Conservation (phyloP, 2,113 vertebrate species). For the Pteruthius melanotis region DNA sequence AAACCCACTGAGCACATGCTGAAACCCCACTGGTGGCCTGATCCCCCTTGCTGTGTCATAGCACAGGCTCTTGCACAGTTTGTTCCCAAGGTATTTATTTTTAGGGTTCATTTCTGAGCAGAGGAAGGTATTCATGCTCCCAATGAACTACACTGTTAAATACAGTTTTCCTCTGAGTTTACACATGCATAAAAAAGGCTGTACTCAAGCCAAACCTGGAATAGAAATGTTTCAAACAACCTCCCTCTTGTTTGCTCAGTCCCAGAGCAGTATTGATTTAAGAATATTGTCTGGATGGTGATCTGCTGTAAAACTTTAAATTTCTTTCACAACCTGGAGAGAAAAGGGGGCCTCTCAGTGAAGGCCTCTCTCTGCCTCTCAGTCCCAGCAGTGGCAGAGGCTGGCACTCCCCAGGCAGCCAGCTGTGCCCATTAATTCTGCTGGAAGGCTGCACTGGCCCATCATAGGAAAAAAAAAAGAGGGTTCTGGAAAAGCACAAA, state of each 20-base stretch:
- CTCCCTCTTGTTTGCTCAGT: neutral
- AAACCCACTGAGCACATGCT: neutral
- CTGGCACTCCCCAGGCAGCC: neutral
- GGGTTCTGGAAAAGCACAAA: neutral
- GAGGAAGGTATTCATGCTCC: neutral
- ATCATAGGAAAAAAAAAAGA: fast-evolving
- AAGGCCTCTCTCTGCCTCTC: neutral
- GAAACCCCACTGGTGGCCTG: neutral
- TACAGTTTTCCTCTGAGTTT: neutral
- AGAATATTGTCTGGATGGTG: neutral
- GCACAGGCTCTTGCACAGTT: neutral
- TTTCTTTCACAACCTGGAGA: neutral
- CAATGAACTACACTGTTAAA: fast-evolving
- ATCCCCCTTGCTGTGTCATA: neutral
- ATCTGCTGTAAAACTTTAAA: neutral
- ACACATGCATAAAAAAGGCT: fast-evolving
- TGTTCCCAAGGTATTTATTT: neutral
- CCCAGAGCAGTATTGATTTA: neutral
- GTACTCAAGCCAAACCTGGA: neutral
- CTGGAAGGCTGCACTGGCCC: neutral
- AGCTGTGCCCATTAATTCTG: neutral
- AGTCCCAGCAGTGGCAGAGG: neutral
- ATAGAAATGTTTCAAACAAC: neutral
- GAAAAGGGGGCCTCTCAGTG: neutral
- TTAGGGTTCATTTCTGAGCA: neutral